phyloP scores from a whole-genome alignment of 2,797 vertebrate genomes.

The Fringilla coelebs region DNA sequence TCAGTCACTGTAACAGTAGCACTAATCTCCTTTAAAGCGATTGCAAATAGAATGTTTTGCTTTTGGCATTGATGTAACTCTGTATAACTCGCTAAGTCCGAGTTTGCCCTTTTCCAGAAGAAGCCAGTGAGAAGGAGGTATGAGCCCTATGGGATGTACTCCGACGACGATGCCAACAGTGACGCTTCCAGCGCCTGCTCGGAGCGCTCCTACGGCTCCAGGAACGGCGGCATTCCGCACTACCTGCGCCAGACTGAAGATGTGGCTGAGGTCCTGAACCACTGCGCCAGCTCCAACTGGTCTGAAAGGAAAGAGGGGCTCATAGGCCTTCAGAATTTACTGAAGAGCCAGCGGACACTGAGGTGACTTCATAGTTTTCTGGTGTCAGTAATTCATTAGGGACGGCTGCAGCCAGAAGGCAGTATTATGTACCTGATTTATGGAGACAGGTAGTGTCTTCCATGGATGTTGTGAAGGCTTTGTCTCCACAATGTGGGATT shows the following conservation, averaged over 20 bases:
- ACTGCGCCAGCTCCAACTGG: constrained; percentile 98
- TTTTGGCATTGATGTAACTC: background rate
- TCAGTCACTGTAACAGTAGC: background rate
- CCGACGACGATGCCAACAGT: constrained; percentile 93
- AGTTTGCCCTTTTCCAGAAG: constrained; percentile 76
- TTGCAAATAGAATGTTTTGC: background rate
- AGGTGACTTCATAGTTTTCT: constrained; percentile 72
- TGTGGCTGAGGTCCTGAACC: constrained; percentile 96
- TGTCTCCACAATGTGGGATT: background rate
- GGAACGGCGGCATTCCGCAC: constrained; percentile 91
- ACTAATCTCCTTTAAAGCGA: background rate
- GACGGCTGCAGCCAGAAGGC: background rate
- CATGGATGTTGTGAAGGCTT: background rate
- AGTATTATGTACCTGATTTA: background rate
- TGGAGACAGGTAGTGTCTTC: background rate
- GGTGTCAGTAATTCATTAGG: background rate
- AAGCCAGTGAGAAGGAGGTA: constrained; percentile 91
- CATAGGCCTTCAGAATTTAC: constrained; percentile 88
- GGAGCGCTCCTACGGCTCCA: constrained; percentile 91
- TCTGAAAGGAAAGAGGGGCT: constrained; percentile 96
- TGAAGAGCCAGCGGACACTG: constrained; percentile 87
- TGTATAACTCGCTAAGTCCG: background rate
- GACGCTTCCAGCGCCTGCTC: constrained; percentile 96
- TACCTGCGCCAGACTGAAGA: constrained; percentile 95
- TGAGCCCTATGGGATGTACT: constrained; percentile 92